Base-by-base conservation (phyloP, 2,797 vertebrate species). In the Myiothlypis chrysogaster region DNA sequence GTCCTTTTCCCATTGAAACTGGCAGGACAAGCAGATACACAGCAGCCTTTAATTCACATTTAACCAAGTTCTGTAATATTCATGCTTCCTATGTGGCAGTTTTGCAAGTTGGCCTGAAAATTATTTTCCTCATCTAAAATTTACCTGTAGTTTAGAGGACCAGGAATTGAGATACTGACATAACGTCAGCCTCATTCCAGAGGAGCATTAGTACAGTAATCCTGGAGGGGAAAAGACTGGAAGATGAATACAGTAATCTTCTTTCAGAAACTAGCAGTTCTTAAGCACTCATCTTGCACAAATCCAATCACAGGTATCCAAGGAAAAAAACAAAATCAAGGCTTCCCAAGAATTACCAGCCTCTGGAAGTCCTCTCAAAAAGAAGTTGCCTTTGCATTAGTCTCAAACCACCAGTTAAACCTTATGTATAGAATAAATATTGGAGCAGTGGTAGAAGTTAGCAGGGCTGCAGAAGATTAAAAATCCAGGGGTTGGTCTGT, bases 371-470 rank as follows among this genome's bases (percentile, higher is more conserved):
- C 23, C 7, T 72, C 30, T 92, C 23, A 30, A 46, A 53, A 69
- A 80, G 28, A 50, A 77, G 10, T 39, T 78, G 32, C 32, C 19
- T 87, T 95, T 80, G 55, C n/a, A 83, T 95, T 87, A 97, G 92
- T 97, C 95, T 97, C 90, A 94, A 96, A 96, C 83, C 94, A 96
- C 95, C 97, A 96, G 96, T 91, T 93, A 96, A 93, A 95, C 83
- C 90, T 43, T 97, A 73, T 79, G 83, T 94, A 91, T 86, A 95
- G 89, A 81, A 14, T 77, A 39, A 93, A 64, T 43, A 25, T 18
- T 89, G 55, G 61, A 83, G 79, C 83, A 81, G 46, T 25, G 56
- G 64, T 71, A 69, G 83, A 93, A 20, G 95, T 97, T 98, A 81
- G 96, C 95, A 97, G 96, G 53, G 63, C 65, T 93, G 68, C 97